Conservation (phyloP, 2,888 invertebrate genomes). For the Herminia tarsipennalis region DNA sequence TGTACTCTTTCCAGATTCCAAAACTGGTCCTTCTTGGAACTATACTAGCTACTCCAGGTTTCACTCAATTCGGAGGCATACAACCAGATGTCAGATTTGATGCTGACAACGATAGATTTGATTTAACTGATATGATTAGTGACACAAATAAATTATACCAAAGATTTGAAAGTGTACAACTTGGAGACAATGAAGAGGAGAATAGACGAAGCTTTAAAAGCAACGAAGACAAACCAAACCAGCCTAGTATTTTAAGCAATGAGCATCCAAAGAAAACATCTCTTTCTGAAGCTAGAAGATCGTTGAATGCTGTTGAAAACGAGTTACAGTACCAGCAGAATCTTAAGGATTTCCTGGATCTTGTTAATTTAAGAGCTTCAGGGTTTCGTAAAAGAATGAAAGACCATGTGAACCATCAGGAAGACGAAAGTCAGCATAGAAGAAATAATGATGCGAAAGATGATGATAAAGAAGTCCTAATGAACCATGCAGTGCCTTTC, state of each 20-base stretch:
- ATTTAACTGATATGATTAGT: conserved; percentile 51
- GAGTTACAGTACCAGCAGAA: conserved; percentile 38
- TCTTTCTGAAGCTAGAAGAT: conserved; percentile 7
- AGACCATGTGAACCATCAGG: conserved; percentile 23
- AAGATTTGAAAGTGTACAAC: background rate
- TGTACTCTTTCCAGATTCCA: conserved; percentile 13
- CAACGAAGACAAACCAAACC: too few relatives aligned
- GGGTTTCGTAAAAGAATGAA: conserved; percentile 15
- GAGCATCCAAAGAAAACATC: background rate
- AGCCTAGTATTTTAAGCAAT: too few relatives aligned
- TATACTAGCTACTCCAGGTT: conserved; percentile 16
- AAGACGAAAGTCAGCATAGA: conserved; percentile 4
- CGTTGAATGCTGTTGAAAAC: conserved; percentile 41
- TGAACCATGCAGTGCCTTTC: conserved; percentile 63
- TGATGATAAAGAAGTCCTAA: conserved; percentile 46
- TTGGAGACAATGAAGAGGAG: conserved; percentile 25
- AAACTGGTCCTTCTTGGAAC: conserved; percentile 6
- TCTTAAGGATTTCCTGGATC: conserved; percentile 36
- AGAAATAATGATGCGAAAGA: conserved; percentile 16
- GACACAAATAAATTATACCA: conserved; percentile 41
- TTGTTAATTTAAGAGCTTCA: background rate
- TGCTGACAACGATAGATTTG: conserved; percentile 63
- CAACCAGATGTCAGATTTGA: conserved; percentile 64
- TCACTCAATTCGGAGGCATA: conserved; percentile 44
- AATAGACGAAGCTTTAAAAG: conserved; percentile 24